Evolutionary conservation across 2,113 vertebrate genomes (phyloP).

Genomic region (Tylochromis polylepis): DNA sequence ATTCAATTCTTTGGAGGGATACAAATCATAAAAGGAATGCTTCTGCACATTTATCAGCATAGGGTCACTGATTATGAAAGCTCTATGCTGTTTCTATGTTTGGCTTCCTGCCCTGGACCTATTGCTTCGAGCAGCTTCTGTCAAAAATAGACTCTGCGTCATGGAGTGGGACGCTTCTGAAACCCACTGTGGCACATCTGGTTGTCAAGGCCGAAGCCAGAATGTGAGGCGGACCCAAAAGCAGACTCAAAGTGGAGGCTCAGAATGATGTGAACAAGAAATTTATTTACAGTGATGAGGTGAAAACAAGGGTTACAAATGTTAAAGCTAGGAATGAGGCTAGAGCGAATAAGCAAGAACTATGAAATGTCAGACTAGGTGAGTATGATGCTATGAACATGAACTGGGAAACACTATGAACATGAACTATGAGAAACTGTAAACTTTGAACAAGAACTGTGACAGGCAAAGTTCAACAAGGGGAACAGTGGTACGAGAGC

Average conservation of each 20-base stretch:
- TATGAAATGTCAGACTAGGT: fast-evolving
- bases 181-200: background rate
- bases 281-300: background rate
- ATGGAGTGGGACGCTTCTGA: background rate
- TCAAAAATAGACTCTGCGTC: background rate
- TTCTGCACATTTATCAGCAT: background rate
- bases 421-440: background rate
- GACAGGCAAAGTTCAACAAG: too few species aligned
- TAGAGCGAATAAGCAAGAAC: background rate
- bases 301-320: background rate
- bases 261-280: background rate
- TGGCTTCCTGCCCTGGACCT: background rate
- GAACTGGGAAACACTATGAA: background rate
- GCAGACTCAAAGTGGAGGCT: background rate
- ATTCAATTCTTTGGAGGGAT: background rate
- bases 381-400: background rate
- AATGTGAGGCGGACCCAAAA: background rate
- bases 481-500: too few species aligned
- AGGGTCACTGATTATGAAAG: background rate
- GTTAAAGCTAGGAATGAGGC: background rate
- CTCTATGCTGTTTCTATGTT: background rate
- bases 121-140: background rate
- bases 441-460: background rate
- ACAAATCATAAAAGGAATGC: background rate
- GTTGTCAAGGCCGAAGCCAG: background rate